Conservation (phyloP, 64 coral and sea anemone genomes). For the Montipora capricornis region DNA sequence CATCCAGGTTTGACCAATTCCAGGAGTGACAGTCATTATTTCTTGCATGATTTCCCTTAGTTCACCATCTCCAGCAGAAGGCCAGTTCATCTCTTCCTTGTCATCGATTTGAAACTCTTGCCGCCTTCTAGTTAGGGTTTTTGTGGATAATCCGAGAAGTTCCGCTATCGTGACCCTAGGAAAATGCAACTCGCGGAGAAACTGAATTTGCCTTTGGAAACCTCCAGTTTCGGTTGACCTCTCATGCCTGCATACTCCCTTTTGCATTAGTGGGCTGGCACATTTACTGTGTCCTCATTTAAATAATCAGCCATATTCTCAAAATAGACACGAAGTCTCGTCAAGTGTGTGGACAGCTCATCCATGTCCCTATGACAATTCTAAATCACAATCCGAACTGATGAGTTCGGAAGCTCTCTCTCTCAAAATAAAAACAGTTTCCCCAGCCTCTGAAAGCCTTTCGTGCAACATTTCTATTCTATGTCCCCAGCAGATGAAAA, state of each 20-base stretch:
- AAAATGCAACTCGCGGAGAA: slow-evolving; percentile 58
- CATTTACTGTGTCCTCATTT: slow-evolving; percentile 10
- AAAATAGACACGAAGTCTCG: slow-evolving; percentile 52
- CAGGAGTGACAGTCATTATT: slow-evolving; percentile 53
- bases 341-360: slow-evolving; percentile 52
- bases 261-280: slow-evolving; percentile 44
- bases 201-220: slow-evolving; percentile 51
- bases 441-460: slow-evolving; percentile 77
- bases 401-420: slow-evolving; percentile 48
- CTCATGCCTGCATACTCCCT: slow-evolving; percentile 47
- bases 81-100: slow-evolving; percentile 17
- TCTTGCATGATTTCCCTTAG: slow-evolving; percentile 57
- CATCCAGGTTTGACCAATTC: slow-evolving; percentile 8
- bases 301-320: slow-evolving; percentile 46
- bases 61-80: slow-evolving; percentile 25
- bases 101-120: slow-evolving; percentile 62
- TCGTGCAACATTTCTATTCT: slow-evolving; percentile 61
- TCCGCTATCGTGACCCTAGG: slow-evolving; percentile 19
- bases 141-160: slow-evolving; percentile 45
- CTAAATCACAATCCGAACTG: slow-evolving; percentile 43
- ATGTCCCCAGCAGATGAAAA: not conserved
- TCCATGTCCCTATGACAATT: slow-evolving; percentile 69
- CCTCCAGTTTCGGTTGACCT: slow-evolving; percentile 55
- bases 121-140: slow-evolving; percentile 45
- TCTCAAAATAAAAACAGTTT: slow-evolving; percentile 65